Evolutionary conservation across 2,888 invertebrate species (phyloP).

Genomic region (Diplolepis rosae): DNA sequence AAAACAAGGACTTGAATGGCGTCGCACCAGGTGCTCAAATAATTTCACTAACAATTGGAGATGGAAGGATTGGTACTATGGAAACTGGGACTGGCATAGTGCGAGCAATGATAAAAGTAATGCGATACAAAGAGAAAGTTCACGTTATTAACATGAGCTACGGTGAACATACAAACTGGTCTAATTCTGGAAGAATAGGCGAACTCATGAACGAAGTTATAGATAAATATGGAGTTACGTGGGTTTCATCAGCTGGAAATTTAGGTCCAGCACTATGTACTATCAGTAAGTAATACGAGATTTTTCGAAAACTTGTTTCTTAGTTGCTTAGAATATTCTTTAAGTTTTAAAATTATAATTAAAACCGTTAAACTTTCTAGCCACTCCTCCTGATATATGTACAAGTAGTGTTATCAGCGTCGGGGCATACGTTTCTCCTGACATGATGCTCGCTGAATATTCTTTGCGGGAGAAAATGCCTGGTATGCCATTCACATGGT

Average conservation of each 20-base stretch:
- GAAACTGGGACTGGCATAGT: conserved; percentile 96
- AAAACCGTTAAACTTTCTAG: conserved; percentile 43
- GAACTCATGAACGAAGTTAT: conserved; percentile 91
- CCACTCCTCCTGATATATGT: conserved; percentile 87
- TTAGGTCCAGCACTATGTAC: conserved; percentile 93
- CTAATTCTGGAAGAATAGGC: conserved; percentile 90
- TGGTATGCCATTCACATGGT: conserved; percentile 93
- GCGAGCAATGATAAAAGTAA: conserved; percentile 91
- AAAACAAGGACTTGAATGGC: conserved; percentile 91
- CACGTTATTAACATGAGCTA: conserved; percentile 99
- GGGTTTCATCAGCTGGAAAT: conserved; percentile 97
- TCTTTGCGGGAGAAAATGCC: conserved; percentile 89
- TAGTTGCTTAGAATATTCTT: neutral
- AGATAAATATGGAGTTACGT: conserved; percentile 92
- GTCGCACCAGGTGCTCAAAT: conserved; percentile 97
- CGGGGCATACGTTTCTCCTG: conserved; percentile 97
- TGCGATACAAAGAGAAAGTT: conserved; percentile 80
- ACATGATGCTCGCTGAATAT: conserved; percentile 98
- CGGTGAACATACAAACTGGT: conserved; percentile 95
- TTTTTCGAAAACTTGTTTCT: no score
- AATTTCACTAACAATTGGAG: conserved; percentile 94
- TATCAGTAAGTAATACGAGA: conserved; percentile 83
- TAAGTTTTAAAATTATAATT: neutral
- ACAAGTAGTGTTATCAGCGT: conserved; percentile 92
- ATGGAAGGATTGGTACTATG: conserved; percentile 93